Evolutionary conservation across 2,888 invertebrate species (phyloP).

Genomic region (Eumerus sabulonum): DNA sequence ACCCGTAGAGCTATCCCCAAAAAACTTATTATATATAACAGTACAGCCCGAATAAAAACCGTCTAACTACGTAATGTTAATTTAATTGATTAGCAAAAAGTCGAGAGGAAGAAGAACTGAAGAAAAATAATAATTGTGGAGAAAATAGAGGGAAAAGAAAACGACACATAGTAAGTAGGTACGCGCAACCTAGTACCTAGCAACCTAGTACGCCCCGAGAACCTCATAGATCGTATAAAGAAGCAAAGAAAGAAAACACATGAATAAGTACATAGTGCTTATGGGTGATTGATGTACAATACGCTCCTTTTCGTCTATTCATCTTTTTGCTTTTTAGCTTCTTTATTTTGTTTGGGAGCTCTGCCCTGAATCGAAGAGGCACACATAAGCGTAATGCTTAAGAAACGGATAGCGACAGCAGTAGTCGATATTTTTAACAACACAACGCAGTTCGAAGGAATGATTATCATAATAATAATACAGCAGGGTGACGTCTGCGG

Average conservation of each 20-base stretch:
- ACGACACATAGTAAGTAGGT: slow-evolving; percentile 48
- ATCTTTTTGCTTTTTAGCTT: background rate
- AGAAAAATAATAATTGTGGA: slow-evolving; percentile 40
- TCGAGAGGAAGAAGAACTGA: too few relatives aligned
- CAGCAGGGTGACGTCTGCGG: too few relatives aligned
- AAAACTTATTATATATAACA: too few relatives aligned
- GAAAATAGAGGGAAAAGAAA: slow-evolving; percentile 33
- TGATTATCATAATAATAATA: slow-evolving; percentile 28
- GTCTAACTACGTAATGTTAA: slow-evolving; percentile 53
- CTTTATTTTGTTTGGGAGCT: slow-evolving; percentile 6
- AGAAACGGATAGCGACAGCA: too few relatives aligned
- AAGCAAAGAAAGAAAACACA: background rate
- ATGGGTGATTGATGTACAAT: slow-evolving; percentile 43
- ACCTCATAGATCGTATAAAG: background rate
- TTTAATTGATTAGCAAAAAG: slow-evolving; percentile 55
- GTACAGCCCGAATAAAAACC: slow-evolving; percentile 25
- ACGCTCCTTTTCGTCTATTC: slow-evolving; percentile 23
- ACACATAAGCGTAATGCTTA: too few relatives aligned
- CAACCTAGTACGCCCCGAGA: background rate
- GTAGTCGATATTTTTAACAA: slow-evolving; percentile 12
- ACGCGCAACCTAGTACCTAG: slow-evolving; percentile 8
- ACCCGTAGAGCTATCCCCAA: slow-evolving; percentile 30
- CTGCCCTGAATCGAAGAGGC: slow-evolving; percentile 2
- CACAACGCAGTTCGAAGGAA: slow-evolving; percentile 20
- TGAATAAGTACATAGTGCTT: slow-evolving; percentile 40